Percentiles rank a stretch among this genome's conserved stretches.
Evolutionary conservation across 2,888 invertebrate species (phyloP).

Genomic region (Hesperia comma): DNA sequence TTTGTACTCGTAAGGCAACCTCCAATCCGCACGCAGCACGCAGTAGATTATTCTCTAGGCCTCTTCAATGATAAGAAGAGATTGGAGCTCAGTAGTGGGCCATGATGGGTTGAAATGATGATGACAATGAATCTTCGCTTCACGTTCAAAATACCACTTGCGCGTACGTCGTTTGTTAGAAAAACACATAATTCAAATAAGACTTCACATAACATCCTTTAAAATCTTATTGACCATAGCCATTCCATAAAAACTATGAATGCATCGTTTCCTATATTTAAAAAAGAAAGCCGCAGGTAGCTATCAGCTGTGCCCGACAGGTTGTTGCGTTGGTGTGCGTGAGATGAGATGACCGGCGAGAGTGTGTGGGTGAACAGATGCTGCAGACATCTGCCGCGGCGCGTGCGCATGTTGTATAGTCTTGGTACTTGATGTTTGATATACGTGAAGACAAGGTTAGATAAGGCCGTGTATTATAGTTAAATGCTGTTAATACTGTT

Average conservation of each 20-base stretch:
- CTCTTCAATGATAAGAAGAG: no score
- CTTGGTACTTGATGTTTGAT: constrained; percentile 57
- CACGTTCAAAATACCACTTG: no score
- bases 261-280: constrained; percentile 27
- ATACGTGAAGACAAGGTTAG: background rate
- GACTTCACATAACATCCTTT: background rate
- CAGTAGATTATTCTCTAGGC: no score
- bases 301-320: constrained; percentile 67
- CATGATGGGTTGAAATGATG: no score
- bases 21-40: no score
- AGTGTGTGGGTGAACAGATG: constrained; percentile 68
- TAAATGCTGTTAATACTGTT: background rate
- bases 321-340: constrained; percentile 51
- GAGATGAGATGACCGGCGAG: constrained; percentile 40
- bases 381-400: constrained; percentile 76
- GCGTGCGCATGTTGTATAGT: constrained; percentile 56
- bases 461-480: background rate
- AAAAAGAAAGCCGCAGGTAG: constrained; percentile 68
- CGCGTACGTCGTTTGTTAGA: no score
- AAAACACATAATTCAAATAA: no score
- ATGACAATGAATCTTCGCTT: no score
- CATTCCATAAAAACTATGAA: background rate
- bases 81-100: no score
- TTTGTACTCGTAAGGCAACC: no score
- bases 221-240: constrained; percentile 4